Conservation (phyloP, 2,113 vertebrate genomes). For the Oreochromis aureus region DNA sequence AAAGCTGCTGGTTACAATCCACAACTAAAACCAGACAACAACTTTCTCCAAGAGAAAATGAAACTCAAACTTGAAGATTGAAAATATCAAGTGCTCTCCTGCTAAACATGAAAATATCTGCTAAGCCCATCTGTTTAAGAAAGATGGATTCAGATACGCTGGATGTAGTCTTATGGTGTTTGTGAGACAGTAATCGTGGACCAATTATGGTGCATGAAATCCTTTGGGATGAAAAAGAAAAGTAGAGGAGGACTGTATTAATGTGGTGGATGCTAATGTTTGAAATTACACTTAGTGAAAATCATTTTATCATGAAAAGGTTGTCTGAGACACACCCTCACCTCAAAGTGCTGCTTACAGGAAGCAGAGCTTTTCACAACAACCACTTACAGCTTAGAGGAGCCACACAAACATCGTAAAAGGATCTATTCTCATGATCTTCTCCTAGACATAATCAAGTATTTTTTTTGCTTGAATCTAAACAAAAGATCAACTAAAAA, state of each 20-base stretch:
- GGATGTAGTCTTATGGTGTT: background rate
- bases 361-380: background rate
- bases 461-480: background rate
- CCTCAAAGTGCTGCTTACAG: background rate
- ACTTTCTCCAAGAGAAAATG: background rate
- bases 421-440: background rate
- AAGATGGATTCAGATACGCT: background rate
- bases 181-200: rapidly evolving
- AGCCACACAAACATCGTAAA: background rate
- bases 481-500: background rate
- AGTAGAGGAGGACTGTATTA: background rate
- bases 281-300: background rate
- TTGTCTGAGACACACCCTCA: background rate
- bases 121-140: background rate
- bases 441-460: background rate
- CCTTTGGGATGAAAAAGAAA: background rate
- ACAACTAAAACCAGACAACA: background rate
- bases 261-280: background rate
- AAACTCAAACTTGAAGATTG: background rate
- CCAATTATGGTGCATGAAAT: background rate
- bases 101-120: background rate
- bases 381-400: background rate
- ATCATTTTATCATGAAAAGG: background rate
- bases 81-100: background rate
- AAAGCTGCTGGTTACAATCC: background rate